A percentile compares a stretch with the other conserved stretches of the same genome.
Conservation (phyloP, 2,888 invertebrate genomes). For the Leistus spinibarbis region DNA sequence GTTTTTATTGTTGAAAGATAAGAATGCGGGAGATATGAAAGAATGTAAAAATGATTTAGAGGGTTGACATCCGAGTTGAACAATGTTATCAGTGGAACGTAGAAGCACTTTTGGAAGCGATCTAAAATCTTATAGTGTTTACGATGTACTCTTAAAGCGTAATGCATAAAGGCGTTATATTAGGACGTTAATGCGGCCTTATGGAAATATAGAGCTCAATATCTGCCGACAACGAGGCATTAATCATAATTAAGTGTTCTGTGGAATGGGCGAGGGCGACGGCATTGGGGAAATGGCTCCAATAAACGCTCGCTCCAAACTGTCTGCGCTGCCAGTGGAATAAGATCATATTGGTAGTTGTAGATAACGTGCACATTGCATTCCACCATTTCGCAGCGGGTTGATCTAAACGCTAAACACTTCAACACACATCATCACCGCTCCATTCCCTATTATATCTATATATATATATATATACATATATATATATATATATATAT, state of each 20-base stretch:
- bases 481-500: neutral
- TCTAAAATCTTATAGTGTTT: slow-evolving; percentile 50
- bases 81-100: slow-evolving; percentile 29
- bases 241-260: slow-evolving; percentile 56
- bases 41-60: slow-evolving; percentile 39
- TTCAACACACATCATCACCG: too few relatives aligned
- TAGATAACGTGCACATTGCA: slow-evolving; percentile 55
- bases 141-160: slow-evolving; percentile 50
- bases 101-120: slow-evolving; percentile 43
- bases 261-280: slow-evolving; percentile 40
- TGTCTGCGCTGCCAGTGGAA: slow-evolving; percentile 50
- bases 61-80: slow-evolving; percentile 7
- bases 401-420: too few relatives aligned
- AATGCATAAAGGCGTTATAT: slow-evolving; percentile 52
- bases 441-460: too few relatives aligned
- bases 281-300: slow-evolving; percentile 52
- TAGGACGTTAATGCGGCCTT: slow-evolving; percentile 64
- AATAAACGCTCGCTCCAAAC: slow-evolving; percentile 52
- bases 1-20: neutral
- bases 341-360: slow-evolving; percentile 51
- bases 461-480: neutral
- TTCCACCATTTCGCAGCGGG: slow-evolving; percentile 47
- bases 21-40: neutral
- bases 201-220: slow-evolving; percentile 65
- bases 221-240: slow-evolving; percentile 57